phyloP scores from a whole-genome alignment of 1,140 invertebrate species.

The Aphelinus certus region DNA sequence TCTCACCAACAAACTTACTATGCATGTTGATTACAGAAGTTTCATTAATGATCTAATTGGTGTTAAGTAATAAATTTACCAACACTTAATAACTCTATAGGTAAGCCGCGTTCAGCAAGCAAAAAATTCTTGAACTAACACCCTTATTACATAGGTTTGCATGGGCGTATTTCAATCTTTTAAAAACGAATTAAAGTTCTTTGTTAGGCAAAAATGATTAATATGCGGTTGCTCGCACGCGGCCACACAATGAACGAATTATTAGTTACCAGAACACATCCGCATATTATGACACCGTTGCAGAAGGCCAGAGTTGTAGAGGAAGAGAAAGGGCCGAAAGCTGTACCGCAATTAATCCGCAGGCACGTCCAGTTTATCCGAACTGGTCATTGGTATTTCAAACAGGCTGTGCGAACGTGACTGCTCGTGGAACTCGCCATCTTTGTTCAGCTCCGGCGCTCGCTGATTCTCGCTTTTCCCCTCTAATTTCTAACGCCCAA shows the following conservation, averaged over 20 bases:
- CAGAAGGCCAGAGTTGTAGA: conserved; percentile 19
- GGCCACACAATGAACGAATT: conserved; percentile 14
- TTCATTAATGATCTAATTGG: too few species aligned
- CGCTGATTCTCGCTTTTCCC: background rate
- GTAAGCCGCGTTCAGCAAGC: too few species aligned
- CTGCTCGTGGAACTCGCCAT: conserved; percentile 17
- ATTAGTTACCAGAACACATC: conserved; percentile 8
- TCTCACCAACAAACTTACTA: too few species aligned
- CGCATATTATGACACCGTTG: conserved; percentile 27
- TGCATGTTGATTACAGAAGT: too few species aligned
- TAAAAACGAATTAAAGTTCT: conserved; percentile 4
- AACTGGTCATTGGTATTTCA: conserved; percentile 36
- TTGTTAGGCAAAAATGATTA: conserved; percentile 21
- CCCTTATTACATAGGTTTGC: too few species aligned
- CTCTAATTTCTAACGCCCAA: conserved; percentile 36
- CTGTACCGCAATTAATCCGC: conserved; percentile 50
- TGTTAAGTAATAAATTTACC: too few species aligned
- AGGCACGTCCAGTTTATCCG: conserved; percentile 42
- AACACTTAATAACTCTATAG: background rate
- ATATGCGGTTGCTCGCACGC: conserved; percentile 3
- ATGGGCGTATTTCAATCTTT: background rate
- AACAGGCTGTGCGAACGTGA: conserved; percentile 15
- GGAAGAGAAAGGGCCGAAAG: conserved; percentile 34
- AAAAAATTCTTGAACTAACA: too few species aligned
- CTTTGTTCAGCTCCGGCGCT: conserved; percentile 10